Conservation (phyloP, 1,140 invertebrate species). For the Campoletis sonorensis region DNA sequence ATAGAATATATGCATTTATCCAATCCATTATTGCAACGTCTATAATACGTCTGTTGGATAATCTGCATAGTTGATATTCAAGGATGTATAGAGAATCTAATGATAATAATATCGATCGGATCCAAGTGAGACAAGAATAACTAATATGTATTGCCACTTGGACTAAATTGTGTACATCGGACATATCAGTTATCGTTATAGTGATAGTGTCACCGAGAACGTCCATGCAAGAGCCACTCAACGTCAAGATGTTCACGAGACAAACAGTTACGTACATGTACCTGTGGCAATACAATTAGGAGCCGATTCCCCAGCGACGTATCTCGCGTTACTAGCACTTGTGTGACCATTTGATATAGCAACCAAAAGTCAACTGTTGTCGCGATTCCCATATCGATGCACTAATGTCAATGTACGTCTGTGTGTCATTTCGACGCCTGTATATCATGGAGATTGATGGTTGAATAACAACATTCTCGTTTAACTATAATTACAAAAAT, state of each 20-base stretch:
- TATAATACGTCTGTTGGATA: not conserved
- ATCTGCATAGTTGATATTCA: not conserved
- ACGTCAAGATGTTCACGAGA: slow-evolving; percentile 3
- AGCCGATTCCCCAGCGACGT: not conserved
- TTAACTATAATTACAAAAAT: no score
- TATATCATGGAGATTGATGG: no score
- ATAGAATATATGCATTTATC: not conserved
- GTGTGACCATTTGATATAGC: no score
- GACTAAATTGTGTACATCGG: not conserved
- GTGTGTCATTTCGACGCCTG: no score
- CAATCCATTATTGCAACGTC: not conserved
- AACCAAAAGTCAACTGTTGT: no score
- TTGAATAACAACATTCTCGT: no score
- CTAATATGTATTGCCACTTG: slow-evolving; percentile 10
- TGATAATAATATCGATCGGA: not conserved
- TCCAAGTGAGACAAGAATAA: slow-evolving; percentile 11
- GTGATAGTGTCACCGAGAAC: slow-evolving; percentile 12
- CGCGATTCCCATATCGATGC: no score
- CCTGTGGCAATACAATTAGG: not conserved
- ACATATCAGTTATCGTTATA: slow-evolving; percentile 5
- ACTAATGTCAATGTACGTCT: no score
- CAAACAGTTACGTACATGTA: slow-evolving; percentile 8
- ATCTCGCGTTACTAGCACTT: no score
- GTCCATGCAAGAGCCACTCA: slow-evolving; percentile 7
- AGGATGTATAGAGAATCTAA: slow-evolving; percentile 13